A percentile compares a stretch with the other conserved stretches of the same genome.
Evolutionary conservation across 2,888 invertebrate species (phyloP).

Genomic region (Sisyra nigra): DNA sequence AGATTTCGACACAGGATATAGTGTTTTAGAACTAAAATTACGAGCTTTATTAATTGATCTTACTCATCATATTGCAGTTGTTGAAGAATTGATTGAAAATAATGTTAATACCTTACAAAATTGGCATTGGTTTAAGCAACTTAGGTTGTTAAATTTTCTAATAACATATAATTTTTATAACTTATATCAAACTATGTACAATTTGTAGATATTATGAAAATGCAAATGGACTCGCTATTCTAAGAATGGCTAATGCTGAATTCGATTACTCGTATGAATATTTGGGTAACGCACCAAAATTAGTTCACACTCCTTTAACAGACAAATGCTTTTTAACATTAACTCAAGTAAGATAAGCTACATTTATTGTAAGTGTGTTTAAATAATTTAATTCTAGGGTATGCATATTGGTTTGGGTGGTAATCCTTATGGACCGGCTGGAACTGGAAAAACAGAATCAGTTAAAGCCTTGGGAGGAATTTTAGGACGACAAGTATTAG

Average conservation of each 20-base stretch:
- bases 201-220: slow-evolving; percentile 49
- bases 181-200: slow-evolving; percentile 2
- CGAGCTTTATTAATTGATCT: slow-evolving; percentile 86
- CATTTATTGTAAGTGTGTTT: neutral
- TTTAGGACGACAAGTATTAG: slow-evolving; percentile 80
- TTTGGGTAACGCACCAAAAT: slow-evolving; percentile 86
- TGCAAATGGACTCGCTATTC: slow-evolving; percentile 41
- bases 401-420: slow-evolving; percentile 93
- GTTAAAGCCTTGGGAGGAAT: slow-evolving; percentile 87
- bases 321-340: slow-evolving; percentile 96
- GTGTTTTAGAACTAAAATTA: slow-evolving; percentile 52
- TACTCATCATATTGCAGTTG: slow-evolving; percentile 75
- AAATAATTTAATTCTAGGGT: slow-evolving; percentile 35
- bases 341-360: slow-evolving; percentile 58
- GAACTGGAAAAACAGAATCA: slow-evolving; percentile 97
- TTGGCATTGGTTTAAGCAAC: slow-evolving; percentile 94
- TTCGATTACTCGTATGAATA: slow-evolving; percentile 97
- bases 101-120: slow-evolving; percentile 49
- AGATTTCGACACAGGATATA: slow-evolving; percentile 17
- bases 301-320: slow-evolving; percentile 90
- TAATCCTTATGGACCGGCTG: slow-evolving; percentile 98
- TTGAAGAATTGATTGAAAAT: slow-evolving; percentile 56
- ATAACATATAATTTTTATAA: slow-evolving; percentile 1
- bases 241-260: slow-evolving; percentile 85
- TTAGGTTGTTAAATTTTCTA: slow-evolving; percentile 36